phyloP scores from a whole-genome alignment of 2,888 invertebrate genomes.

The Coenonympha glycerion region DNA sequence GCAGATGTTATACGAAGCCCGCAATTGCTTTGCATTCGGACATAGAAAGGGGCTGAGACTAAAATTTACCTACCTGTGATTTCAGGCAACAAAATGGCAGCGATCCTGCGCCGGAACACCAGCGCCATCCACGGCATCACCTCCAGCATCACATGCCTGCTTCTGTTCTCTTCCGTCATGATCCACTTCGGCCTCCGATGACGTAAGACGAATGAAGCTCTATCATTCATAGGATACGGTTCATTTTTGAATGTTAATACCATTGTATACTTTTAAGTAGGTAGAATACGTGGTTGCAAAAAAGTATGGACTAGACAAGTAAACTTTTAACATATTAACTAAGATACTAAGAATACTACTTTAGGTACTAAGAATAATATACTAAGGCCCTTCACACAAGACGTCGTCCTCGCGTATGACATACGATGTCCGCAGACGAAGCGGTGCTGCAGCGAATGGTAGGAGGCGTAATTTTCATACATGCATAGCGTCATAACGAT shows the following conservation, averaged over 20 bases:
- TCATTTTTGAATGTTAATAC: conserved; percentile 25
- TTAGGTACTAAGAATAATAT: no score
- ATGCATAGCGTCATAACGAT: no score
- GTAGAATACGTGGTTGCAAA: not conserved
- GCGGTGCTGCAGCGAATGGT: no score
- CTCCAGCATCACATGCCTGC: conserved; percentile 59
- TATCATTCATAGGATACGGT: conserved; percentile 18
- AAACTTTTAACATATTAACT: no score
- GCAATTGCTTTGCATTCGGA: no score
- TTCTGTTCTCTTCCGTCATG: conserved; percentile 56
- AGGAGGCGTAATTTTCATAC: no score
- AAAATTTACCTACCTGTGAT: conserved; percentile 1
- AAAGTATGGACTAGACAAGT: not conserved
- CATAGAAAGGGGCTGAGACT: no score
- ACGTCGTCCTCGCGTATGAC: no score
- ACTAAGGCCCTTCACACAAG: no score
- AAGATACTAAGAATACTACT: no score
- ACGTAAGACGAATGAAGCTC: conserved; percentile 41
- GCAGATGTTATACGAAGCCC: no score
- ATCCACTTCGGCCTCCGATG: conserved; percentile 66
- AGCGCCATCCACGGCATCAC: conserved; percentile 70
- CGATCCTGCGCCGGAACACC: conserved; percentile 67
- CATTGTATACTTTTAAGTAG: conserved; percentile 16
- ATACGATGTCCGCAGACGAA: no score
- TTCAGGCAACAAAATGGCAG: conserved; percentile 72